Evolutionary conservation across 2,113 vertebrate species (phyloP), one percentile per base, ranked within the genome.

Genomic region (Dendrocopos noguchii): DNA sequence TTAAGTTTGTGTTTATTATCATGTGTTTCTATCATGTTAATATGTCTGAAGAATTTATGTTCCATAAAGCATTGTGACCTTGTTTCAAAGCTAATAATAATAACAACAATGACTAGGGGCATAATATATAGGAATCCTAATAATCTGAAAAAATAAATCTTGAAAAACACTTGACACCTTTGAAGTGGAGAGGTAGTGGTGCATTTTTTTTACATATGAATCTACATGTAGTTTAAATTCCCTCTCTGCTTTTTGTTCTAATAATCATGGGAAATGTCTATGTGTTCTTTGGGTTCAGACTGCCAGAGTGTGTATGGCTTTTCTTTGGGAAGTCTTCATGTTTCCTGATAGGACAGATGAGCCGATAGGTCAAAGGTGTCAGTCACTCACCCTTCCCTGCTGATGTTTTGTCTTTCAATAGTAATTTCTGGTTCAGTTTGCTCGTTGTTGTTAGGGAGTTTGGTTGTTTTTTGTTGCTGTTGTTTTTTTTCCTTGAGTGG

Each of bases 401-500:
- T 16, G n/a, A 28, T 88, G 53, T 19, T 78, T 81, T 91, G 21
- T 64, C 53, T 56, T 84, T 89, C 66, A 39, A 36, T 31, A 59
- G 33, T 55, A 44, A 50, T 47, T 87, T 68, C 17, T 57, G 5
- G 0, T 78, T 65, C 20, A 20, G 9, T 50, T 50, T 50, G 20
- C 21, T 50, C 22, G 4, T 50, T 50, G 47, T 17, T 14, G 47
- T 50, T 50, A 10, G 39, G 39, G 39, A 10, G 10, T 39, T 39
- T 39, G 39, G 39, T 39, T 50, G 47, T 47, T 56, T 57, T 18
- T 3, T 3, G 10, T 39, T 39, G 10, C 39, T 39, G 39, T 39
- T 39, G 39, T 5, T 2, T 29, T 7, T 14, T 8, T 5, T 1
- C 24, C 5, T 3, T 13, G 3, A 20, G 21, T 75, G 42, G n/a